These are phyloP conservation scores for Sebastes oblongus DNA, from an alignment of 2,797 vertebrate species.

Conservation along the genomic window DNA sequence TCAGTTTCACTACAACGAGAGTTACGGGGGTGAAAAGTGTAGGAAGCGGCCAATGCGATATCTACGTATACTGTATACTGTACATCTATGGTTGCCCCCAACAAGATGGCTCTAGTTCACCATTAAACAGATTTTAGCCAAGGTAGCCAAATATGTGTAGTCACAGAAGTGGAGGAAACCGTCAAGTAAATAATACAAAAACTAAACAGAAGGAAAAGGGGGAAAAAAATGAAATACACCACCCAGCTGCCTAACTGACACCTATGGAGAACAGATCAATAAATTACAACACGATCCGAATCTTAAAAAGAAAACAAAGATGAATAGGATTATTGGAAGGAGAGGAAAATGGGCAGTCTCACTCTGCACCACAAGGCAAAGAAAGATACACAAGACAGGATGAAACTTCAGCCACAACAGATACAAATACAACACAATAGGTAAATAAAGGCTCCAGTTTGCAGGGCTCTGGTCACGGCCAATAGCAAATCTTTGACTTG, in stretches of 20 bases:
- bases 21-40: no score
- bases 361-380: conserved; percentile 38
- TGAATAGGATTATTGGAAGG: conserved; percentile 20
- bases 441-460: conserved; percentile 30
- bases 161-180: background rate
- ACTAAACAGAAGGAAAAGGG: background rate
- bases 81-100: background rate
- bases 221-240: background rate
- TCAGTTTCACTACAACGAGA: no score
- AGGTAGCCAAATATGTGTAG: background rate
- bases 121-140: background rate
- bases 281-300: conserved; percentile 12
- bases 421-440: conserved; percentile 50
- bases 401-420: conserved; percentile 38
- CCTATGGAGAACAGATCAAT: conserved; percentile 22
- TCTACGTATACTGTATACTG: background rate
- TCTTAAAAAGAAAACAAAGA: conserved; percentile 31
- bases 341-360: conserved; percentile 14
- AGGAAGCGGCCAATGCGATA: no score
- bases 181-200: conserved; percentile 4
- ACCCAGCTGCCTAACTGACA: conserved; percentile 23
- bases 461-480: conserved; percentile 53
- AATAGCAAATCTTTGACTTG: conserved; percentile 30
- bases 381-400: conserved; percentile 32
- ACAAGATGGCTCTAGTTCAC: background rate